Base-by-base conservation (phyloP, 2,888 invertebrate species). In the Sicus ferrugineus region DNA sequence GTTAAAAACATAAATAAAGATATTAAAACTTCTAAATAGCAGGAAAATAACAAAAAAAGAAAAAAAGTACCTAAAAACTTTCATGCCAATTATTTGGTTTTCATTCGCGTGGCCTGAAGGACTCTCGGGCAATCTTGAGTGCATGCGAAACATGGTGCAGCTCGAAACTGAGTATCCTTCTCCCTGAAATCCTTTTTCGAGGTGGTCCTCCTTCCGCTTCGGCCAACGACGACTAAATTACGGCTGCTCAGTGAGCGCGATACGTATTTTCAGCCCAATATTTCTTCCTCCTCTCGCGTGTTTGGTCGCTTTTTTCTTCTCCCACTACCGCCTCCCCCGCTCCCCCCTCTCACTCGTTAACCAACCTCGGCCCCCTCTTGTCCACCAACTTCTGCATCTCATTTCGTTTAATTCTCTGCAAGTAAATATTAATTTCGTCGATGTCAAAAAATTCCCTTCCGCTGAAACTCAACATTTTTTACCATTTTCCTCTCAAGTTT, bases 351-450 rank as follows among this genome's bases (percentile, higher is more conserved):
- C 2, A 9, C 21, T n/a, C 28, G 9, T 28, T 46, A n/a, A n/a
- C n/a, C n/a, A n/a, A n/a, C n/a, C n/a, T n/a, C 14, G 23, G 19
- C 42, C 28, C 11, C 6, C 19, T 23, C 28, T 26, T 54, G 54
- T 56, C 38, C 42, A n/a, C 16, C 56, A n/a, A n/a, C n/a, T n/a
- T n/a, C n/a, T n/a, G n/a, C n/a, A 66, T 11, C 48, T 58, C 59
- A 48, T 58, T 59, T 58, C 59, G 31, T 26, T 30, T 46, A 58
- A 31, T 59, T 59, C 48, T 67, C 2, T 38, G 54, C 54, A 62
- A 50, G 68, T 68, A 68, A 68, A 68, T 68, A 68, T 68, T 68
- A 68, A 68, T 68, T 68, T 62, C 62, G 62, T 62, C 62, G 67
- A 67, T 67, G 42, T 65, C 59, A 66, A 66, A 58, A 66, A 56